Percentiles rank a stretch among this genome's conserved stretches.
phyloP scores from a whole-genome alignment of 2,797 vertebrate genomes.

The Pseudochaenichthys georgianus region DNA sequence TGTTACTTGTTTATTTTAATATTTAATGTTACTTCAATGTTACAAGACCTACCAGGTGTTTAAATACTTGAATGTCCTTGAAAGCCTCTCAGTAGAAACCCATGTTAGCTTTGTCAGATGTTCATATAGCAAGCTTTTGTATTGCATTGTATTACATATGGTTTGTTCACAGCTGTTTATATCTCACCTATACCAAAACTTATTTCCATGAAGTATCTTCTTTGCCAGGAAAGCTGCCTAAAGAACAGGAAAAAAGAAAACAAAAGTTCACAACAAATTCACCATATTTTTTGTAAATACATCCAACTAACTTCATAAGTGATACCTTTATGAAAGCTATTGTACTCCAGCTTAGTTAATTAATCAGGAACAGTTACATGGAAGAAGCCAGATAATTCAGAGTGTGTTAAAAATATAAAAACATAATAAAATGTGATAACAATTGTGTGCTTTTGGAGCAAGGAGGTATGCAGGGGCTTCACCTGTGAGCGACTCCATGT shows the following conservation, averaged over 20 bases:
- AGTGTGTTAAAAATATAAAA: background rate
- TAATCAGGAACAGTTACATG: background rate
- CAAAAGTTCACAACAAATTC: background rate
- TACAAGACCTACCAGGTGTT: background rate
- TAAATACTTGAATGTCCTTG: too few species aligned
- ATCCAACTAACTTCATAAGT: background rate
- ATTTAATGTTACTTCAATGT: background rate
- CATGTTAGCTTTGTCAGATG: background rate
- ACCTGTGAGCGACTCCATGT: constrained; percentile 78
- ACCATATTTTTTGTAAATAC: background rate
- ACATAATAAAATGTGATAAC: background rate
- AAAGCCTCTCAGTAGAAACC: too few species aligned
- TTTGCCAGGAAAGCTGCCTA: constrained; percentile 60
- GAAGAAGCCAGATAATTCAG: background rate
- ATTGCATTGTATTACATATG: background rate
- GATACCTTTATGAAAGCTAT: too few species aligned
- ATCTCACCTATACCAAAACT: constrained; percentile 51
- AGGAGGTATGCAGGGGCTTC: background rate
- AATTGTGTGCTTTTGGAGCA: background rate
- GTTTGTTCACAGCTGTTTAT: background rate
- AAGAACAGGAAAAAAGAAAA: constrained; percentile 3
- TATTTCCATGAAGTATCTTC: constrained; percentile 3
- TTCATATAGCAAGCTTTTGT: background rate
- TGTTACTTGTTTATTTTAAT: background rate
- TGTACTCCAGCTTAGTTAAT: background rate